phyloP scores from a whole-genome alignment of 2,888 invertebrate species.

The Macrophya annulata region DNA sequence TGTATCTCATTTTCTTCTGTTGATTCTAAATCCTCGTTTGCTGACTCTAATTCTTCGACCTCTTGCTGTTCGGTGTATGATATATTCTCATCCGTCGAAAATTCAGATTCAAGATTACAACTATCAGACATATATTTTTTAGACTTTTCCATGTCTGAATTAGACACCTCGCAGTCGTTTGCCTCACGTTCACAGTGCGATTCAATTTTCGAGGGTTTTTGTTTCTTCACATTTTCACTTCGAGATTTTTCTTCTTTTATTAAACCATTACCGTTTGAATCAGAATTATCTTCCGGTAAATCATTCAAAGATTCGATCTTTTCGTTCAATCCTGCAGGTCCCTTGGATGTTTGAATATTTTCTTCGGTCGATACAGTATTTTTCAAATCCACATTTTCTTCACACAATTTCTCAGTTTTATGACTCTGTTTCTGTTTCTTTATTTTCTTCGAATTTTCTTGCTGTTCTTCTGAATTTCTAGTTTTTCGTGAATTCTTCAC shows the following conservation, averaged over 20 bases:
- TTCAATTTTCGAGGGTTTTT: background rate
- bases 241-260: background rate
- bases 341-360: background rate
- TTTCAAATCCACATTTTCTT: conserved; percentile 10
- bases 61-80: background rate
- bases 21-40: background rate
- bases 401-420: background rate
- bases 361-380: background rate
- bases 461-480: conserved; percentile 2
- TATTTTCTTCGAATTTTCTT: background rate
- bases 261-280: background rate
- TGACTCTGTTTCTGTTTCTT: background rate
- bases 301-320: background rate
- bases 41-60: background rate
- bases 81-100: background rate
- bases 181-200: background rate
- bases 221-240: background rate
- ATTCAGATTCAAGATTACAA: background rate
- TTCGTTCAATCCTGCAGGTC: background rate
- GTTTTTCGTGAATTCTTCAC: conserved; percentile 4
- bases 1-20: background rate
- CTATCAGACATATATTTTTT: background rate
- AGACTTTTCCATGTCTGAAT: background rate
- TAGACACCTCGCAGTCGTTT: background rate
- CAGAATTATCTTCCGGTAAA: background rate